phyloP scores from a whole-genome alignment of 2,797 vertebrate species.

The Sparus aurata region DNA sequence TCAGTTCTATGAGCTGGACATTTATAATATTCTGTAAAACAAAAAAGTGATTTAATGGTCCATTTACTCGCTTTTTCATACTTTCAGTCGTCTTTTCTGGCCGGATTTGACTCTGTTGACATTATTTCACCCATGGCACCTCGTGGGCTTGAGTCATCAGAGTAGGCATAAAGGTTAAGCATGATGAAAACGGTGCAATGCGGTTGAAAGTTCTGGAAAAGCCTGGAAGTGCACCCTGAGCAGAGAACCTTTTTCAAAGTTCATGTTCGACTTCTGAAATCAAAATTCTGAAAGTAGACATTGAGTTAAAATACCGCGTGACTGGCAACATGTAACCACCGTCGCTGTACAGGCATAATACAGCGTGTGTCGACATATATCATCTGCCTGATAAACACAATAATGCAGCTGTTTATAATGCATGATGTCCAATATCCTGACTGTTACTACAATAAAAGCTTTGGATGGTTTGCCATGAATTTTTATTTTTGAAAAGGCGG shows the following conservation, averaged over 20 bases:
- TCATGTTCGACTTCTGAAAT: background rate
- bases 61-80: background rate
- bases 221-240: too few relatives aligned
- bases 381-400: background rate
- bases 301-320: background rate
- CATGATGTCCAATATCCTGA: conserved; percentile 18
- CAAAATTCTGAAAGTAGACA: background rate
- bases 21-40: conserved; percentile 2
- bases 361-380: conserved; percentile 10
- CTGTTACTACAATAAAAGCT: conserved; percentile 39
- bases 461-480: background rate
- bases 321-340: background rate
- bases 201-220: background rate
- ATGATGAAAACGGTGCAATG: background rate
- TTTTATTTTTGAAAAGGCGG: background rate
- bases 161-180: too few relatives aligned
- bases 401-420: conserved; percentile 14
- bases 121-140: background rate
- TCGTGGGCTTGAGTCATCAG: background rate
- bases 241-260: too few relatives aligned
- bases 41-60: background rate
- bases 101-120: background rate
- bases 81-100: background rate
- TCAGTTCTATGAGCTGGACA: background rate
- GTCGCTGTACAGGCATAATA: background rate